Percentiles rank a stretch among this genome's conserved stretches.
phyloP scores from a whole-genome alignment of 1,140 invertebrate species.

The Vanessa atalanta region DNA sequence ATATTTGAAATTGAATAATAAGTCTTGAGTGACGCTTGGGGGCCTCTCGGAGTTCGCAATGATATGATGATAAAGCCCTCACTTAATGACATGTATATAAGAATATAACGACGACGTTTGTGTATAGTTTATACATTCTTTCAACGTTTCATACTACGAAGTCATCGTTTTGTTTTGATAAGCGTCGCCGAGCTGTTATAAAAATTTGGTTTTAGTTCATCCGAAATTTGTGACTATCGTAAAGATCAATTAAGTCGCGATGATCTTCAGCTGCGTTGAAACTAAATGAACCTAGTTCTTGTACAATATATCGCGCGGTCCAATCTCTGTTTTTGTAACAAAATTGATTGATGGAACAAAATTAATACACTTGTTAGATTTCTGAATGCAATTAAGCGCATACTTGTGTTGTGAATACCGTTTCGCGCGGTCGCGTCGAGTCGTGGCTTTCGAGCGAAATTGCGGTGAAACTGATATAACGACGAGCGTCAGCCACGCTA shows the following conservation, averaged over 20 bases:
- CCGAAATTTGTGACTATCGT: no score
- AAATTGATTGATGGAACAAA: constrained; percentile 57
- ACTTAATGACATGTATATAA: constrained; percentile 27
- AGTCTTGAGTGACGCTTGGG: constrained; percentile 56
- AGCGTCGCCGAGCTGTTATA: no score
- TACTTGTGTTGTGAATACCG: constrained; percentile 65
- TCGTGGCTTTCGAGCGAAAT: constrained; percentile 71
- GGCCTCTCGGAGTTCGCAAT: constrained; percentile 56
- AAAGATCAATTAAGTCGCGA: no score
- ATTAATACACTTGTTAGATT: constrained; percentile 66
- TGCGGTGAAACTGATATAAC: constrained; percentile 73
- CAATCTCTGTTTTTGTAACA: constrained; percentile 51
- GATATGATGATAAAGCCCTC: constrained; percentile 43
- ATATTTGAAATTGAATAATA: constrained; percentile 33
- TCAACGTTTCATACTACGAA: neutral
- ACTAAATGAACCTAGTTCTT: constrained; percentile 2
- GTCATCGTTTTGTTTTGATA: neutral
- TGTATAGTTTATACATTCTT: neutral
- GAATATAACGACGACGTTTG: constrained; percentile 15
- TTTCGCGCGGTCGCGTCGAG: constrained; percentile 63
- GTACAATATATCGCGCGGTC: constrained; percentile 41
- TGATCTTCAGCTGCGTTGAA: neutral
- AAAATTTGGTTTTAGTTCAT: no score
- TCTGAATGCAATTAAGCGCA: constrained; percentile 71
- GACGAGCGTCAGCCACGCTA: constrained; percentile 48